Evolutionary conservation across 1,140 invertebrate species (phyloP), one percentile per base, ranked within the genome.

Genomic region (Micrasema longulum): DNA sequence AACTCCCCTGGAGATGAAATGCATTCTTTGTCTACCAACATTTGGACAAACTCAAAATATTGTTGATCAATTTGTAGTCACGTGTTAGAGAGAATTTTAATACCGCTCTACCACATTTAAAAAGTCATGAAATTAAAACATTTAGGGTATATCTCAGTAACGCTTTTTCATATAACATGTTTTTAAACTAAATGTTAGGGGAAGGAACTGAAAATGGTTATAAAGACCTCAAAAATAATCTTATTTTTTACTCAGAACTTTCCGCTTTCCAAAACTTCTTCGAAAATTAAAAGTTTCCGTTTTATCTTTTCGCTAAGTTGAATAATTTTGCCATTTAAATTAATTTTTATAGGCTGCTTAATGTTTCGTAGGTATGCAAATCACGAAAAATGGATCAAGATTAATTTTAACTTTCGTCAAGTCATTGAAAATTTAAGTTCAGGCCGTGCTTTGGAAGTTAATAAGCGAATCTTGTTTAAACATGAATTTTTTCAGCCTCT

Each of bases 261-360:
- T 22, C 55, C 18, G 36, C 41, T 41, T n/a, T 23, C 12, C 55
- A 60, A 60, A 60, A 60, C 31, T 60, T 60, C 22, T 38, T 3
- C 20, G 35, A 43, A 60, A 60, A 60, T 60, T 60, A 60, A 60
- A 60, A 60, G 55, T 60, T 60, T 38, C 1, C 55, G 20, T 38
- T 22, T 60, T 60, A 60, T 60, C 55, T 60, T 60, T 60, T 60
- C 55, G 22, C 35, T 41, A 41, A 41, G 55, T 14, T 60, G 55
- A 60, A 60, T 60, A 60, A 41, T 60, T 60, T 60, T 1, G 35
- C 36, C 55, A 60, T 60, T 60, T 60, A 60, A 60, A 60, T 60
- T 60, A 60, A 60, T 60, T 60, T 60, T 60, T 60, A 60, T 60
- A 60, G 55, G 55, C 14, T 60, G 55, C 55, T 60, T 60, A 60